Evolutionary conservation across 2,888 invertebrate genomes (phyloP).

Genomic region (Tiliacea citrago): DNA sequence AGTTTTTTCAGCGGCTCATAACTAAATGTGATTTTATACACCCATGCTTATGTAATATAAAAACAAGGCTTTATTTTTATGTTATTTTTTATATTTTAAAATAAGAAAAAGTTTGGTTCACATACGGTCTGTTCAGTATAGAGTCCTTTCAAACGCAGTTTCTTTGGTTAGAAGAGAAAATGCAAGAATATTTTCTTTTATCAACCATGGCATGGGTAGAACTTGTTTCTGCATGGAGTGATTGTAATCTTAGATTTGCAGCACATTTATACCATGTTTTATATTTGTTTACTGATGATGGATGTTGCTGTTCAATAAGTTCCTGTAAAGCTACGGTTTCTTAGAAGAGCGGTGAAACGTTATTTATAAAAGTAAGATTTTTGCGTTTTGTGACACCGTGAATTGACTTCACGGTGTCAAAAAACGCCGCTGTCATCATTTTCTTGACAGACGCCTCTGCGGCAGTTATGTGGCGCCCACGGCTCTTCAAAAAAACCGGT

Average conservation of each 20-base stretch:
- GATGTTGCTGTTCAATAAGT: no score
- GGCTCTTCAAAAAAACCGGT: no score
- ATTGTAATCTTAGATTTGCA: slow-evolving; percentile 30
- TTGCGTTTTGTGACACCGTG: no score
- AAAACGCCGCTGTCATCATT: no score
- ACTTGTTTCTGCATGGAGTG: slow-evolving; percentile 29
- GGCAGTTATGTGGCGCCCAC: no score
- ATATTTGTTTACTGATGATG: background rate
- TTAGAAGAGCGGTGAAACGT: no score
- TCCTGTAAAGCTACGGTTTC: no score
- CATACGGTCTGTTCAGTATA: background rate
- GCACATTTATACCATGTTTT: slow-evolving; percentile 11
- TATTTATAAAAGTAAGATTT: no score
- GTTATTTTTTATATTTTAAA: slow-evolving; percentile 17
- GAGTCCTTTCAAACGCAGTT: background rate
- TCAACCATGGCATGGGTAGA: background rate
- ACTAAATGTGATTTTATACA: slow-evolving; percentile 29
- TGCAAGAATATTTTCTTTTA: slow-evolving; percentile 25
- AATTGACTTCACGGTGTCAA: no score
- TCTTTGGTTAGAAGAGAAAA: slow-evolving; percentile 12
- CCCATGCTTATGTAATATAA: slow-evolving; percentile 21
- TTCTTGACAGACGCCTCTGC: no score
- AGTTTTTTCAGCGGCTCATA: slow-evolving; percentile 39
- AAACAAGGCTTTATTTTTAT: slow-evolving; percentile 15
- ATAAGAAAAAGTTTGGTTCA: slow-evolving; percentile 5